Evolutionary conservation across 2,113 vertebrate species (phyloP), one percentile per base, ranked within the genome.

Genomic region (Prochilodus magdalenae): DNA sequence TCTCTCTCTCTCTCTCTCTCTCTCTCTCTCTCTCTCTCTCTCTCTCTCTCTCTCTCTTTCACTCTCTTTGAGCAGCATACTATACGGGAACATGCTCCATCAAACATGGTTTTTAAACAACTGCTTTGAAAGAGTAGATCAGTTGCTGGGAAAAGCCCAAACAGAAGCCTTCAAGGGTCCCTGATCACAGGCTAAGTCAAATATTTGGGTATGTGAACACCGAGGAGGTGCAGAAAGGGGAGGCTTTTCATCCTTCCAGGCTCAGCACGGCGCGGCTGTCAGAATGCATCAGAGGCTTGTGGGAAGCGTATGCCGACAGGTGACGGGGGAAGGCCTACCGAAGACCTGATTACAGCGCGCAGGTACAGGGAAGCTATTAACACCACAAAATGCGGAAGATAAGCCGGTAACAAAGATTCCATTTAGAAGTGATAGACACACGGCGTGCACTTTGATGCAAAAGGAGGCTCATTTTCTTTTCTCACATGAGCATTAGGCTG

Each of bases 121-220:
- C 88, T 90, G 89, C 91, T 92, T 90, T 92, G 91, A 91, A 90
- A 88, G 86, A 84, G 86, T 84, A 92, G 88, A 90, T 91, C 90
- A 90, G 87, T 86, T 80, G 53, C 1, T 73, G 83, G 87, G 85
- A 90, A 91, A 91, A 89, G 88, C 89, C 89, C 89, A 85, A 69
- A 84, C 90, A 90, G 90, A 92, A 91, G 85, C 86, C 90, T 91
- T 90, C 84, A 89, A 90, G 89, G 89, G 86, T 83, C 82, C 66
- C 26, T 60, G 90, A 93, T 92, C 90, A 91, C 87, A 90, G 81
- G 84, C 87, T 84, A 84, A 92, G 88, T 92, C 91, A 92, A 91
- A 93, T 92, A 90, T 94, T 92, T 92, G 88, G 87, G 77, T 85
- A 80, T 84, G 33, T 76, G 85, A 87, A 80, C 76, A 65, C 44